Evolutionary conservation across 2,797 vertebrate species (phyloP).

Genomic region (Neopelma chrysocephalum): DNA sequence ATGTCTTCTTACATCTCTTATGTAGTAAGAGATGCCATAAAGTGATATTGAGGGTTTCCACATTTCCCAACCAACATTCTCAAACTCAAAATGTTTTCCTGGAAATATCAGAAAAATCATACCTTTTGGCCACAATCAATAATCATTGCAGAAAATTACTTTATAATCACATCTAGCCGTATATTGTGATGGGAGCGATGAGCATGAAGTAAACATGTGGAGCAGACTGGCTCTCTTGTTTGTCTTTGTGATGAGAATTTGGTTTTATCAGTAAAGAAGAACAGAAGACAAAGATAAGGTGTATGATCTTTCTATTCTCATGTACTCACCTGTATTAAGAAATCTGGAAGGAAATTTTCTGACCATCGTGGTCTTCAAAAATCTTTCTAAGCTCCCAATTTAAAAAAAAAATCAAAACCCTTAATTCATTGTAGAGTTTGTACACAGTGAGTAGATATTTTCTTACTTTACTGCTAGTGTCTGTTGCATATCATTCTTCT

Average conservation of each 20-base stretch:
- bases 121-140: not conserved
- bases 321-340: not conserved
- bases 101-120: not conserved
- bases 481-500: not conserved
- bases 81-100: not conserved
- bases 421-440: slow-evolving; percentile 27
- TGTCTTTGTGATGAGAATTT: not conserved
- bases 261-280: not conserved
- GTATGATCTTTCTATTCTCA: not conserved
- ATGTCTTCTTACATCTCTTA: slow-evolving; percentile 25
- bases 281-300: not conserved
- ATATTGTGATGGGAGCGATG: not conserved
- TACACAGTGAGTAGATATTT: not conserved
- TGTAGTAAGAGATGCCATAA: slow-evolving; percentile 3
- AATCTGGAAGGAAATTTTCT: not conserved
- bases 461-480: not conserved
- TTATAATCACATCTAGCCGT: not conserved
- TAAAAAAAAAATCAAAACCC: not conserved
- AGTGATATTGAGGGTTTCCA: slow-evolving; percentile 46
- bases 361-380: not conserved
- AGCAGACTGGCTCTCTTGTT: not conserved
- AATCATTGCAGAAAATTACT: not conserved
- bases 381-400: not conserved
- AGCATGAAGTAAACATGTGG: not conserved
- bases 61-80: not conserved